Percentiles rank a stretch among this genome's conserved stretches.
Evolutionary conservation across 1,140 invertebrate genomes (phyloP).

Genomic region (Papilio polytes): DNA sequence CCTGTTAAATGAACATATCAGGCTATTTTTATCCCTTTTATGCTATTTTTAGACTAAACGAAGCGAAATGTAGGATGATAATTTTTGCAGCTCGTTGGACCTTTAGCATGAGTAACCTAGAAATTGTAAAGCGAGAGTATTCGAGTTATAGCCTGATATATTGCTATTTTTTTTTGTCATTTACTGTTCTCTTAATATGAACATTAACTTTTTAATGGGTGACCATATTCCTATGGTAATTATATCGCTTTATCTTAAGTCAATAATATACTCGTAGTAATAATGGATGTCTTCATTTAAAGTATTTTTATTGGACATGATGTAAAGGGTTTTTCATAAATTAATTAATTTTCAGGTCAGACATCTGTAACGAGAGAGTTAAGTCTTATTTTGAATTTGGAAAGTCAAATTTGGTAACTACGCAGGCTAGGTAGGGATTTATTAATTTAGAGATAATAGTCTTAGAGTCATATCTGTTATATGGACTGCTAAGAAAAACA

Average conservation of each 20-base stretch:
- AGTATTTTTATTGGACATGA: background rate
- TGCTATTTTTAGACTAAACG: constrained; percentile 29
- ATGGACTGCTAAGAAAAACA: background rate
- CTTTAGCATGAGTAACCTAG: constrained; percentile 4
- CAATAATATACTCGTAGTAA: background rate
- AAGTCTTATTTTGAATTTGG: background rate
- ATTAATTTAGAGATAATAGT: no score
- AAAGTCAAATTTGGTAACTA: background rate
- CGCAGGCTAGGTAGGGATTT: no score
- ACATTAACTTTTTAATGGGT: constrained; percentile 8
- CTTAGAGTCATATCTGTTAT: no score
- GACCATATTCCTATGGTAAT: background rate
- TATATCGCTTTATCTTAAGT: background rate
- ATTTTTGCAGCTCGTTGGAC: background rate
- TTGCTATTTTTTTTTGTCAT: background rate
- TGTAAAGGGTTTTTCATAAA: background rate
- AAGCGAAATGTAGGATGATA: background rate
- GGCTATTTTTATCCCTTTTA: constrained; percentile 17
- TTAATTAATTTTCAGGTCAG: background rate
- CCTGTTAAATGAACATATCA: constrained; percentile 36
- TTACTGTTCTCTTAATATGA: background rate
- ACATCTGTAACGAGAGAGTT: background rate
- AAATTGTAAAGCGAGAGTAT: background rate
- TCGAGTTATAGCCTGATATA: constrained; percentile 1
- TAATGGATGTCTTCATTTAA: constrained; percentile 5